Base-by-base conservation (phyloP, 2,888 invertebrate genomes). In the Aromia moschata region DNA sequence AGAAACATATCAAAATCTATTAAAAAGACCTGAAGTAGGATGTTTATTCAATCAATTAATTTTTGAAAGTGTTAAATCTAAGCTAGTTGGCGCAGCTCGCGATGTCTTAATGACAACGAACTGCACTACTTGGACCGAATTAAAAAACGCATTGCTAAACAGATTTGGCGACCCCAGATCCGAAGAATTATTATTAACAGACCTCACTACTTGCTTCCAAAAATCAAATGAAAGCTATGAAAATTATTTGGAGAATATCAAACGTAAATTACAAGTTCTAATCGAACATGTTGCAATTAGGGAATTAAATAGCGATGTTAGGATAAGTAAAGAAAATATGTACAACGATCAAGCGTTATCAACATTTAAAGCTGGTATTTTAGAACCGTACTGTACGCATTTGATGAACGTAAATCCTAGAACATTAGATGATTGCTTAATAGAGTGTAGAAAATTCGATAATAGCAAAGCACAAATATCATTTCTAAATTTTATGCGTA, bases 261-360 rank as follows among this genome's bases (percentile, higher is more conserved):
- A 62, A 62, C 9, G 36, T 36, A 69, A 64, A 56, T 49, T 68
- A 17, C 69, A 68, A 64, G 41, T 64, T 38, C 4, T 69, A 14
- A 9, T 64, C 53, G 62, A 68, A 53, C 60, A 67, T 17, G 45
- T 41, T 9, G 17, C 4, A 10, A 41, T 41, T 41, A 3, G 41
- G 4, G 17, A 9, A n/a, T 3, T 2, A 1, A 41, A 41, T 17
- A 5, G 4, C 3, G 41, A 41, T 41, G 17, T 41, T 11, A 41
- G 12, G 17, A 41, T 11, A 16, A 44, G 51, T 20, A 56, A 62
- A 45, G 59, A 62, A 40, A 40, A 38, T 11, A 41, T 67, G 40
- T 61, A 62, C 25, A 52, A 43, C 0, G 45, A 45, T 20, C 62
- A 62, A 43, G 62, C 54, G 1, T 36, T 60, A 30, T 17, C 30